Evolutionary conservation across 2,888 invertebrate genomes (phyloP).

Genomic region (Blastobasis lacticolella): DNA sequence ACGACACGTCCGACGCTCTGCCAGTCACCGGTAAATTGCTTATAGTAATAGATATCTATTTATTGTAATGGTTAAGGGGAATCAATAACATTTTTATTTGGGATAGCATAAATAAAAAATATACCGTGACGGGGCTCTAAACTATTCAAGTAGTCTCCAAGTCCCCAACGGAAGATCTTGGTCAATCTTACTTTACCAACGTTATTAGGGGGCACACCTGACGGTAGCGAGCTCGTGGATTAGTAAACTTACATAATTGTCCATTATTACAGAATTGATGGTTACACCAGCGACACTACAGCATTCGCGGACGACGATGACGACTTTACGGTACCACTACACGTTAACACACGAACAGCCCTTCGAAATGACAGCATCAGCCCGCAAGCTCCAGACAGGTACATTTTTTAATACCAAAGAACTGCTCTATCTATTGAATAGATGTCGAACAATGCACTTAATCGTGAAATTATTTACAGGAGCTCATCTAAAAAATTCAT

Average conservation of each 20-base stretch:
- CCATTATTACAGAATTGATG: conserved; percentile 74
- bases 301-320: conserved; percentile 85
- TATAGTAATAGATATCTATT: no score
- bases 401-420: conserved; percentile 1
- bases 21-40: conserved; percentile 58
- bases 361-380: conserved; percentile 59
- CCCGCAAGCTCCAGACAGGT: conserved; percentile 68
- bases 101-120: no score
- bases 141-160: background rate
- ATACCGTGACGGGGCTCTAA: no score
- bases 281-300: conserved; percentile 86
- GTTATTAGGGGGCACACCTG: no score
- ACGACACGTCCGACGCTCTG: conserved; percentile 63
- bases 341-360: conserved; percentile 75
- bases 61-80: no score
- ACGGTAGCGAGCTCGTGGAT: background rate
- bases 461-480: conserved; percentile 28
- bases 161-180: no score
- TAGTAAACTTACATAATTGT: background rate
- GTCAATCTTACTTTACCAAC: no score
- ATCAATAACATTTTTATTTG: no score
- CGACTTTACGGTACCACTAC: conserved; percentile 80
- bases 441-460: background rate
- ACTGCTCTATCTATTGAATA: background rate
- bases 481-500: conserved; percentile 70